Conservation (phyloP, 2,888 invertebrate genomes). For the Fragum whitleyi region DNA sequence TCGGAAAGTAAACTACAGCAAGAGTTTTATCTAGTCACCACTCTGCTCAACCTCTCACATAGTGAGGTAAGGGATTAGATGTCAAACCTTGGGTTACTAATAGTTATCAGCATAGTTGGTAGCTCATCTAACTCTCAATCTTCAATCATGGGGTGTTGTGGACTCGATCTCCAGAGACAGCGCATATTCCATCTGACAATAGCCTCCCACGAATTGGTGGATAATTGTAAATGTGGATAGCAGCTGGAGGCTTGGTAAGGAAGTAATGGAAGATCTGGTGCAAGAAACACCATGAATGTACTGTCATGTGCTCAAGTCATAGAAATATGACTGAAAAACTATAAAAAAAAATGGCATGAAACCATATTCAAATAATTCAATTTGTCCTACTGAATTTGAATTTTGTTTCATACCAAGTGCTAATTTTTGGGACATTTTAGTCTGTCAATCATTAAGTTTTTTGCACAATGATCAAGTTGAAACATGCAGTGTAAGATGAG, state of each 20-base stretch:
- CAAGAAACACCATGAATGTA: not conserved
- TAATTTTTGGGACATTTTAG: too few species aligned
- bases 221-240: not conserved
- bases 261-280: not conserved
- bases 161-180: not conserved
- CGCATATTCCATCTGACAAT: not conserved
- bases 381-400: too few species aligned
- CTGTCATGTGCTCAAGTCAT: not conserved
- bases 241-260: not conserved
- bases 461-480: too few species aligned
- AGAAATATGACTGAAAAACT: not conserved
- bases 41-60: slow-evolving; percentile 83
- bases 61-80: slow-evolving; percentile 82
- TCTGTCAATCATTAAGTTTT: too few species aligned
- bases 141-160: not conserved
- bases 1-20: slow-evolving; percentile 59
- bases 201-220: not conserved
- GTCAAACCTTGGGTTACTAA: too few species aligned
- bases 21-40: slow-evolving; percentile 84
- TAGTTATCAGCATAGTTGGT: not conserved
- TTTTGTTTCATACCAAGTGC: too few species aligned
- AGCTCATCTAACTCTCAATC: not conserved
- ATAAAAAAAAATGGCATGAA: not conserved
- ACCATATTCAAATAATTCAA: not conserved
- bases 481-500: too few species aligned